These are phyloP conservation scores for Centropristis striata DNA, from an alignment of 2,113 vertebrate species.

Conservation along the genomic window DNA sequence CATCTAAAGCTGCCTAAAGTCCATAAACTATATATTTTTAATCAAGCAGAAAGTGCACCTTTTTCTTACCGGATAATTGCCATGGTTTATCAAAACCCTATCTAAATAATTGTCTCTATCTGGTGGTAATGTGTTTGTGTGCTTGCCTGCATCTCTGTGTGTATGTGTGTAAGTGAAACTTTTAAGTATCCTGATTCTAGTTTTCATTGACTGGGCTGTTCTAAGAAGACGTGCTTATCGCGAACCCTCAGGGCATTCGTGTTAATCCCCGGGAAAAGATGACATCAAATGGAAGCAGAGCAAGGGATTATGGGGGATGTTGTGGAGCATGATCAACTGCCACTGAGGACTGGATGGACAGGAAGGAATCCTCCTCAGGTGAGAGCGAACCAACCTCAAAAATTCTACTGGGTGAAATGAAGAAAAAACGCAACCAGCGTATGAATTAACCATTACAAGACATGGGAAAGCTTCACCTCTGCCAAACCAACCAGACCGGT, in stretches of 20 bases:
- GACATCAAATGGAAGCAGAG: constrained; percentile 76
- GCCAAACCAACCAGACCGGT: constrained; percentile 21
- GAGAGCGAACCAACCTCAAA: constrained; percentile 27
- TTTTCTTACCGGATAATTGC: constrained; percentile 34
- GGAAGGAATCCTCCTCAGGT: constrained; percentile 54
- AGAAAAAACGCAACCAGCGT: constrained; percentile 15
- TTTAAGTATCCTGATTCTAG: constrained; percentile 62
- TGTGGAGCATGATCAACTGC: constrained; percentile 70
- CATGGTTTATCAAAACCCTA: constrained; percentile 21
- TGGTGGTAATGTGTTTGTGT: constrained; percentile 9
- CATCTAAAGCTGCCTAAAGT: constrained; percentile 29
- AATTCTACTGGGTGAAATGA: constrained; percentile 27
- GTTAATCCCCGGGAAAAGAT: constrained; percentile 78
- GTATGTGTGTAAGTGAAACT: constrained; percentile 60
- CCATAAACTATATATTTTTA: constrained; percentile 7
- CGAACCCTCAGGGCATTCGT: constrained; percentile 52
- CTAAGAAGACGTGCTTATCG: constrained; percentile 69
- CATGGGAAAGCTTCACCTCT: constrained; percentile 31
- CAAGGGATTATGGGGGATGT: constrained; percentile 78
- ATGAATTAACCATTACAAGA: constrained; percentile 61
- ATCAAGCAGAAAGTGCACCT: background rate
- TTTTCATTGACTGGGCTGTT: constrained; percentile 70
- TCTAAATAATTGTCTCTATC: constrained; percentile 40
- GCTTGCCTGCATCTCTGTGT: background rate
- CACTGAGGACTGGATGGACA: constrained; percentile 60